Conservation (phyloP, 2,888 invertebrate species). For the Sinhomidia bicolor region DNA sequence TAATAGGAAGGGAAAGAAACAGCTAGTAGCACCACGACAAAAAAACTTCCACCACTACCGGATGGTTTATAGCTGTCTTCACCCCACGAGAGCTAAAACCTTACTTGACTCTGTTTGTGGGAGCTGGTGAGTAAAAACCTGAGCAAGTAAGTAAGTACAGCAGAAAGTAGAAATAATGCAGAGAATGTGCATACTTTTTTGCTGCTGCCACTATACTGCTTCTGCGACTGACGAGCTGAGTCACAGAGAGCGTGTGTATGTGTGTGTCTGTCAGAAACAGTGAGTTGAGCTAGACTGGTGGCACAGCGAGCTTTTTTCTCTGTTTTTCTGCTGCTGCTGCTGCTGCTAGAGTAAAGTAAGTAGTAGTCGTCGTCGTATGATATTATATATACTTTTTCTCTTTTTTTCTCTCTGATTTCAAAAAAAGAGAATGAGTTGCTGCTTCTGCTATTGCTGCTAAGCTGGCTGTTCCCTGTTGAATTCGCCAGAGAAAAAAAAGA, state of each 20-base stretch:
- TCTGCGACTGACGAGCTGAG: not conserved
- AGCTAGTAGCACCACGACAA: conserved; percentile 18
- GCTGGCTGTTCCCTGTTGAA: conserved; percentile 60
- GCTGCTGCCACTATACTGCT: not conserved
- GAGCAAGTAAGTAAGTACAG: conserved; percentile 21
- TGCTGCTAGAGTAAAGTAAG: no score
- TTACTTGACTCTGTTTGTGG: conserved; percentile 58
- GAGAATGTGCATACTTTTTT: conserved; percentile 12
- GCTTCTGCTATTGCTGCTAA: not conserved
- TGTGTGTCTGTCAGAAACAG: conserved; percentile 56
- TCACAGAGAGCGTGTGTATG: conserved; percentile 15
- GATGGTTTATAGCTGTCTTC: conserved; percentile 69
- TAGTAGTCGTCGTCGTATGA: no score
- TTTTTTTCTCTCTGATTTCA: not conserved
- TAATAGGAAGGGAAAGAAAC: not conserved
- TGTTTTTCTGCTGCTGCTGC: conserved; percentile 32
- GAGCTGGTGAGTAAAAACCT: conserved; percentile 54
- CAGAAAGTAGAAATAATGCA: not conserved
- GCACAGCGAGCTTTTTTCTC: conserved; percentile 20
- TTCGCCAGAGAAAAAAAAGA: conserved; percentile 23
- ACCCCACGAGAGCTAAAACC: conserved; percentile 70
- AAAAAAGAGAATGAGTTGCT: not conserved
- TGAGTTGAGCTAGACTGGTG: conserved; percentile 37
- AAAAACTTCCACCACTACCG: conserved; percentile 21
- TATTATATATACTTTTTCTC: conserved; percentile 19